Evolutionary conservation across 2,797 vertebrate genomes (phyloP).

Genomic region (Platalea minor): DNA sequence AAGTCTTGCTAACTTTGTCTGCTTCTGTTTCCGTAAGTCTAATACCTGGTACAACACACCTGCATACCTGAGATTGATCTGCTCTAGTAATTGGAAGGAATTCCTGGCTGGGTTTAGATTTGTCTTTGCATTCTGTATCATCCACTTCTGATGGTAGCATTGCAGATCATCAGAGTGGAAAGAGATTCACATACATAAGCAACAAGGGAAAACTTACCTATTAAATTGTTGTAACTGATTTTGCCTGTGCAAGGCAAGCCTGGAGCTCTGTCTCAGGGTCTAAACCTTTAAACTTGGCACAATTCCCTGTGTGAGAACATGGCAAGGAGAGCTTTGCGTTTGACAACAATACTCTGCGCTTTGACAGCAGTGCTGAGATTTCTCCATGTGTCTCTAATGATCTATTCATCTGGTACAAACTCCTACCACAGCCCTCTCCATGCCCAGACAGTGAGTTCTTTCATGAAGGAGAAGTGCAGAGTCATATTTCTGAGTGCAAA

Average conservation of each 20-base stretch:
- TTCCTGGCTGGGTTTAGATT: neutral
- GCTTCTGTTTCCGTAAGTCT: neutral
- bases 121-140: neutral
- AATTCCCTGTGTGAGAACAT: neutral
- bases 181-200: neutral
- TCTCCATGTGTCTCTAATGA: neutral
- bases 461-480: conserved; percentile 66
- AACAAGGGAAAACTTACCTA: neutral
- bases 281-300: neutral
- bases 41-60: neutral
- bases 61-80: neutral
- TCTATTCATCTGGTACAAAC: neutral
- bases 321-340: neutral
- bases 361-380: neutral
- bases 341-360: neutral
- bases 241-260: neutral
- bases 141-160: fast-evolving
- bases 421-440: neutral
- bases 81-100: neutral
- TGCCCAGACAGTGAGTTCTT: conserved; percentile 68
- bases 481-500: conserved; percentile 60
- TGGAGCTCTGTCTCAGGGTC: neutral
- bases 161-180: neutral
- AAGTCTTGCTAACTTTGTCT: neutral
- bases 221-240: neutral